Evolutionary conservation across 2,888 invertebrate species (phyloP), one percentile per base, ranked within the genome.

Genomic region (Chrysina gloriosa): DNA sequence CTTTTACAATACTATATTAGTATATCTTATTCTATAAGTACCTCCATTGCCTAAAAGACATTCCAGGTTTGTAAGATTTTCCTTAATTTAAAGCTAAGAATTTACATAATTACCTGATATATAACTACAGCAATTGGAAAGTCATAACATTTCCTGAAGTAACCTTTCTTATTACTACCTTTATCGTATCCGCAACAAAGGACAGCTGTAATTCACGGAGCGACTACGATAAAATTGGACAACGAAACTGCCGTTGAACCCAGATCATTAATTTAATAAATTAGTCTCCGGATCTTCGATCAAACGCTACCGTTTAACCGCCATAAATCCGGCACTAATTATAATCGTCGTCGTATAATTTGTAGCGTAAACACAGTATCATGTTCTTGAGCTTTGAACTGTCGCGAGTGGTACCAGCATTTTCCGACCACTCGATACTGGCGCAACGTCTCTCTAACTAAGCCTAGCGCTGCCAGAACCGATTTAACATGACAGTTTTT

Each of bases 341-440:
- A 58, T 58, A 58, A 58, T 58, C 42, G 58, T 58, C 58, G 39
- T 58, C 58, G 42, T 58, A 58, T 42, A 58, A 58, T 58, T 58
- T 58, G 58, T 42, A 58, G 42, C 58, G 58, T 27, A 42, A 58
- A 58, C 58, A 50, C 19, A 14, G 25, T 23, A 50, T 50, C 48
- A 25, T 50, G 48, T 50, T 50, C 48, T 42, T 42, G 42, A 58
- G 58, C 58, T 58, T 39, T 36, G 56, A 56, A 39, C 56, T 16
- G 31, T 31, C 50, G 27, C 25, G 58, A 42, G 14, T 25, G 58
- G 39, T 58, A 42, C 42, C 58, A 42, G 58, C 58, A 58, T 42
- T 58, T 58, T 14, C 58, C 39, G 58, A 42, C 58, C 58, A 58
- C 58, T 58, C 42, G 23, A 58, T 23, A 19, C 16, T 16, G 42